Base-by-base conservation (phyloP, 2,888 invertebrate genomes). In the Hyppa rectilinea region DNA sequence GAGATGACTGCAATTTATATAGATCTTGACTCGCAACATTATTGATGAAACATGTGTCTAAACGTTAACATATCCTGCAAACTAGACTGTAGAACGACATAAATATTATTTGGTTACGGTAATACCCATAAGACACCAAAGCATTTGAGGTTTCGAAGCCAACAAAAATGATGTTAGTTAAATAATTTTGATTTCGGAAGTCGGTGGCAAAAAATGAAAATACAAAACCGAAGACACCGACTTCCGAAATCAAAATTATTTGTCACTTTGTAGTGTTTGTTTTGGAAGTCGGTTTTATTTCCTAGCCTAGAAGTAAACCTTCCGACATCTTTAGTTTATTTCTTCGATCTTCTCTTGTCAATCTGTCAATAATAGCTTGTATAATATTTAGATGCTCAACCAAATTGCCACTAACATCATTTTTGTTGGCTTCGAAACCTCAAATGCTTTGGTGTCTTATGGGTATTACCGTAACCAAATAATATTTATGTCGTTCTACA, bases 11-110 rank as follows among this genome's bases (percentile, higher is more conserved):
- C 43, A 26, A 45, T 40, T 58, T n/a, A 58, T 50, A 73, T 23
- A 40, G 20, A 63, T 72, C 56, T 50, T 29, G 26, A n/a, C 20
- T 6, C 20, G 43, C n/a, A 50, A 55, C 64, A 72, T 71, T 71
- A 52, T 52, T 38, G 36, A 29, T 23, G 38, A 31, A 38, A 49
- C 52, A 53, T 36, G 56, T 50, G 65, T 50, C 9, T 10, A 20
- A 14, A 52, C 5, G 52, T 65, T n/a, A 17, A 31, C 47, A 23
- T 70, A 50, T 36, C 3, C 58, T 26, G 26, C 12, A 1, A 40
- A 40, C 26, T 23, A 4, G 14, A 64, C 45, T 36, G n/a, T n/a
- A n/a, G 26, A 36, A 34, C n/a, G n/a, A 29, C 12, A 6, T 45
- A 14, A 20, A 43, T 6, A 7, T 9, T 60, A 12, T 60, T 59